Evolutionary conservation across 2,113 vertebrate species (phyloP), one percentile per base, ranked within the genome.

Genomic region (Perognathus longimembris): DNA sequence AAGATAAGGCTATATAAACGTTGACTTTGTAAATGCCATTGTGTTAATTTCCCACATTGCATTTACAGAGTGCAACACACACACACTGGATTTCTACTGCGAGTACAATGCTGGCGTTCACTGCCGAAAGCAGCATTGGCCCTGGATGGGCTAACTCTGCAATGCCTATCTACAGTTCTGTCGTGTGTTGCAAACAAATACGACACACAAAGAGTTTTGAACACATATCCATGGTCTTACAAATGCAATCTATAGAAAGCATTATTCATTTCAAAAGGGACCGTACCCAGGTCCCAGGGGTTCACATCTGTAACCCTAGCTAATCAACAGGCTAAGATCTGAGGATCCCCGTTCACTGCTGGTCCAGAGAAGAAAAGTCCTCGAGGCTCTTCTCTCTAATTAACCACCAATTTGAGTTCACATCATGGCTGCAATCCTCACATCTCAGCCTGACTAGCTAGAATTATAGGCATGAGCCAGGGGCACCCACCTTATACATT

Each of bases 11-110:
- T 80, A 80, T 66, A 66, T 61, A 80, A 87, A 78, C 81, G 42
- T 91, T 82, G 69, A 91, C 82, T 84, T 89, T 73, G 59, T 76
- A 86, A 79, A 92, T 78, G 63, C 26, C 79, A 91, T 95, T 80
- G 63, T 85, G 81, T 85, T 89, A 63, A 91, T 91, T 87, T 95
- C 84, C 96, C 75, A 75, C 40, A 50, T 75, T 54, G 70, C 61
- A 67, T 81, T 95, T 94, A 81, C 57, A 86, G 74, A n/a, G n/a
- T 71, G 36, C 66, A 77, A n/a, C 20, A 73, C 28, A 45, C 22
- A 42, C 61, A 32, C 5, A 5, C 73, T 3, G 0, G 85, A 21
- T 86, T 92, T 89, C 86, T 71, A 40, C 64, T n/a, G 5, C 5
- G n/a, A 1, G 3, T 63, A 91, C 80, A 94, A 45, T 78, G 36